Base-by-base conservation (phyloP, 1,140 invertebrate genomes). In the Parasteatoda tepidariorum region DNA sequence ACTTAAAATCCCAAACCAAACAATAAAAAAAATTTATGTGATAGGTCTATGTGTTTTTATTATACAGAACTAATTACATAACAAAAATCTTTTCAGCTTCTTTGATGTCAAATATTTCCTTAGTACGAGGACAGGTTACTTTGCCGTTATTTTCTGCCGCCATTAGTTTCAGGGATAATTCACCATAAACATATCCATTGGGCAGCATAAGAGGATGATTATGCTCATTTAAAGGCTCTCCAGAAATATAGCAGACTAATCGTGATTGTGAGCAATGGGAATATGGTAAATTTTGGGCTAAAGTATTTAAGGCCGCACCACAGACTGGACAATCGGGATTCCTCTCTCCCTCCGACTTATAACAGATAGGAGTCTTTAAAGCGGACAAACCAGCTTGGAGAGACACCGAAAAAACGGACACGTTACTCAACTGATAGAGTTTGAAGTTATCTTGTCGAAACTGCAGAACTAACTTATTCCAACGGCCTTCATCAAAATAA, bases 141-240 rank as follows among this genome's bases (percentile, higher is more conserved):
- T 93, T 93, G 18, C 96, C 96, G 86, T 94, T 92, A 88, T 97
- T 96, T 87, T 95, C 93, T 86, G 92, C 91, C 87, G 96, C 95
- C 94, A 98, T 97, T 88, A 95, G 93, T 86, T 93, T 92, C 26
- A 97, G 89, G 18, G 95, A 92, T 94, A 95, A 93, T 90, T 96
- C 95, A n/a, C 98, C 97, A 90, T 98, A 99, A 67, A 99, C 96
- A 90, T 97, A 95, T 75, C 97, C 97, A 91, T 99, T 99, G 55
- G 98, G 98, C 89, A 99, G 92, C 93, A 98, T 97, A 93, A 99
- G 95, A 0, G 98, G 98, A 85, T 95, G 95, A 90, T 99, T 99
- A 89, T 99, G 93, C 89, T 99, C 98, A 90, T 99, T 98, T 62
- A 99, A 91, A n/a, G 96, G 94, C 85, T 95, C 92, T 6, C 96